Evolutionary conservation across 2,797 vertebrate species (phyloP), one percentile per base, ranked within the genome.

Genomic region (Champsocephalus esox): DNA sequence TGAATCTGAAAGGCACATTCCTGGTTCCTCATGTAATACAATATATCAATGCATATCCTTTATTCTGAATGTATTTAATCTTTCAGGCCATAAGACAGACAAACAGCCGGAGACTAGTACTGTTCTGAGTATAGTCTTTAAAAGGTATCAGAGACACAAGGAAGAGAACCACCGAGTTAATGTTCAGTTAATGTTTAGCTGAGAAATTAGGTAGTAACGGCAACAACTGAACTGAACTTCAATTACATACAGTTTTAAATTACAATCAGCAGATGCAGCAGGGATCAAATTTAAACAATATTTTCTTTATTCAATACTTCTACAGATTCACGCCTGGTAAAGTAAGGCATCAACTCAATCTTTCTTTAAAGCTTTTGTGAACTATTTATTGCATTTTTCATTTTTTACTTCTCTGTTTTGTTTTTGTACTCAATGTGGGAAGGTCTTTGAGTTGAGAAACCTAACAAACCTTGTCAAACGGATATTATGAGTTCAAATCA

Each of bases 1-100:
- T 93, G 95, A 96, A 95, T 95, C 94, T 94, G 91, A 95, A 93
- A 94, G 88, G 90, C 80, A 87, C 86, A 72, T 81, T 89, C 79
- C 79, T 85, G 92, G 89, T 96, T 96, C 95, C 95, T 91, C 93
- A 87, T 95, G 94, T 92, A 59, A 81, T 28, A 28, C 28, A 28
- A 4, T 72, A 79, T 87, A 79, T 86, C 66, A 77, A 63, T 86
- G 64, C 41, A 73, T 64, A 61, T 58, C 49, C 48, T 54, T 41
- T 48, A 3, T 66, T 45, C 50, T 78, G 46, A 48, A 21, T 48
- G 38, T 50, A 72, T 58, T 79, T 74, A 14, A 69, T 83, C 80
- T 83, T 70, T 75, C 46, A 74, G 69, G 73, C 51, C 81, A 77
- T 73, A 63, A 71, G 66, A 45, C 81, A 68, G 56, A 80, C 62